Evolutionary conservation across 2,797 vertebrate species (phyloP), one percentile per base, ranked within the genome.

Genomic region (Chromis chromis): DNA sequence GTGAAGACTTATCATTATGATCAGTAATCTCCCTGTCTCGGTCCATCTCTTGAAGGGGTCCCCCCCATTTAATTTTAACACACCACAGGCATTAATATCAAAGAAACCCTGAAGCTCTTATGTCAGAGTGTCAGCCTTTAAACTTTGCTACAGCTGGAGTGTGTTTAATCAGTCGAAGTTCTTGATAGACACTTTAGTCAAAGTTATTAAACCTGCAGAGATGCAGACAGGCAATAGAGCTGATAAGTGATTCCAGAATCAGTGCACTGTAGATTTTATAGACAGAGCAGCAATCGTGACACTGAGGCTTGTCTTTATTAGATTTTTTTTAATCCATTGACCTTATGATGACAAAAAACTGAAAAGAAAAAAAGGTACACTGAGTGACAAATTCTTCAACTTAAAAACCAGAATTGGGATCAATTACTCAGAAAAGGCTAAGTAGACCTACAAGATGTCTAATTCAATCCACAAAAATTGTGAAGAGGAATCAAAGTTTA

Each of bases 261-360:
- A 7, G 4, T 44, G 3, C 19, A 10, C 8, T 48, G n/a, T 3
- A 48, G 46, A 3, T 48, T n/a, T 9, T n/a, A 21, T 4, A 4
- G n/a, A n/a, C n/a, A 56, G 16, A 64, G 58, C 39, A 57, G 56
- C 19, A 71, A 78, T 50, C 7, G 76, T 21, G n/a, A 84, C 61
- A 69, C 46, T 4, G 36, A 73, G 6, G 12, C 44, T 46, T 0
- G 1, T 58, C 24, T 78, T 81, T 68, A 33, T 52, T 22, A 2
- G 1, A 60, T 70, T 67, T 65, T 79, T 66, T 87, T 87, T 81
- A 85, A 82, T 87, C 61, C 87, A 86, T 33, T 86, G 72, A 80
- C 61, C 54, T 80, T 57, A 77, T 74, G 70, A 82, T 86, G 82
- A 86, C 83, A 86, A 76, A 44, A 63, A 84, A 87, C 44, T 78